Base-by-base conservation (phyloP, 2,888 invertebrate genomes). In the Drosophila kanekoi region DNA sequence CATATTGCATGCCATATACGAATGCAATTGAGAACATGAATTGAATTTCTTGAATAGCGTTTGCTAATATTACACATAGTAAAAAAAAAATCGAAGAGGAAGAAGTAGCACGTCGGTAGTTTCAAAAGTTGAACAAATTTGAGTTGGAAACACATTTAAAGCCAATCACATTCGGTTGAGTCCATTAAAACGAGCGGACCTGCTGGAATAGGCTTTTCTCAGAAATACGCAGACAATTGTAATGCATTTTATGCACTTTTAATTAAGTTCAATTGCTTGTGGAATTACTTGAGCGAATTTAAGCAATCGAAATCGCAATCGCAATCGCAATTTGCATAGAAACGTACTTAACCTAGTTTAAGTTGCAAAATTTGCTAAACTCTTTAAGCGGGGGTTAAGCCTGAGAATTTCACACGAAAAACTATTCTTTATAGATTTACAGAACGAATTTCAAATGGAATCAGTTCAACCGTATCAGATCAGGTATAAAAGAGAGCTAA, bases 11-110 rank as follows among this genome's bases (percentile, higher is more conserved):
- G 18, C 43, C 11, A 20, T 28, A 28, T 8, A 8, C 28, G 43
- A 54, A 41, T 65, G 65, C 64, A 33, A 54, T 53, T 54, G 37
- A 20, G 48, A 63, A 62, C 49, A 33, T 33, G 52, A 35, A 62
- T 48, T 53, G 14, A 37, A 41, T 52, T 53, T 28, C 28, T 33
- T 5, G 16, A 40, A 40, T 40, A 10, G 16, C 40, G 1, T 10
- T 3, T 16, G 10, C 40, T 40, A 40, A 40, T 16, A 4, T 40
- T 16, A 16, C 40, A 16, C 16, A 40, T 40, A 40, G 16, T 16
- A 16, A 9, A 38, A 38, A 14, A 8, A n/a, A n/a, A n/a, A n/a
- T n/a, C n/a, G n/a, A n/a, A n/a, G n/a, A n/a, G n/a, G 8, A 6
- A 2, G 37, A 5, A 14, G 37, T 4, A n/a, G 35, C 35, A n/a